Conservation (phyloP, 2,888 invertebrate genomes). For the Darwinula stevensoni region DNA sequence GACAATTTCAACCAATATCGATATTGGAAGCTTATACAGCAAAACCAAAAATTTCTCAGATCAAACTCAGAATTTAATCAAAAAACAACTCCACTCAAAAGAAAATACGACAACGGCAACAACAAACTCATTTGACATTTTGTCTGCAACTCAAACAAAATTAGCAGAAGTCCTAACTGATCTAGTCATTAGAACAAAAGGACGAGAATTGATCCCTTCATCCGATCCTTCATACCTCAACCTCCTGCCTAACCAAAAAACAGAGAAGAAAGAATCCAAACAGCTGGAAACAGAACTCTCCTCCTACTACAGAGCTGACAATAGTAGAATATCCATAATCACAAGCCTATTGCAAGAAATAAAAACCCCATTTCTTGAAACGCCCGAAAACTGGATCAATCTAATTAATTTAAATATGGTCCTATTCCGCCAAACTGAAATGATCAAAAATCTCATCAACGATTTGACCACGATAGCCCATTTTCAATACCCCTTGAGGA, state of each 20-base stretch:
- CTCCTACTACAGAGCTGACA: conserved; percentile 1
- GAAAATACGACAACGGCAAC: conserved; percentile 1
- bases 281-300: conserved; percentile 1
- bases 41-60: not conserved
- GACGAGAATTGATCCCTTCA: not conserved
- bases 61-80: not conserved
- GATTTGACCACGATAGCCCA: not conserved
- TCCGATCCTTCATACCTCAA: not conserved
- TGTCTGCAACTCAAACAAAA: conserved; percentile 1
- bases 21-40: conserved; percentile 1
- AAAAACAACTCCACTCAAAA: conserved; percentile 1
- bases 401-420: not conserved
- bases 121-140: conserved; percentile 1
- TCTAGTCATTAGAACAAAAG: not conserved
- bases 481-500: not conserved
- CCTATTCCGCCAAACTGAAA: conserved; percentile 2
- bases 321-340: not conserved
- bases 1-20: conserved; percentile 2
- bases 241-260: not conserved
- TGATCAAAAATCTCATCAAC: not conserved
- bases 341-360: not conserved
- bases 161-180: not conserved
- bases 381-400: not conserved
- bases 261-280: not conserved
- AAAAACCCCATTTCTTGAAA: not conserved